Percentiles rank a stretch among this genome's conserved stretches.
Evolutionary conservation across 2,113 vertebrate species (phyloP).

Genomic region (Oceanites oceanicus): DNA sequence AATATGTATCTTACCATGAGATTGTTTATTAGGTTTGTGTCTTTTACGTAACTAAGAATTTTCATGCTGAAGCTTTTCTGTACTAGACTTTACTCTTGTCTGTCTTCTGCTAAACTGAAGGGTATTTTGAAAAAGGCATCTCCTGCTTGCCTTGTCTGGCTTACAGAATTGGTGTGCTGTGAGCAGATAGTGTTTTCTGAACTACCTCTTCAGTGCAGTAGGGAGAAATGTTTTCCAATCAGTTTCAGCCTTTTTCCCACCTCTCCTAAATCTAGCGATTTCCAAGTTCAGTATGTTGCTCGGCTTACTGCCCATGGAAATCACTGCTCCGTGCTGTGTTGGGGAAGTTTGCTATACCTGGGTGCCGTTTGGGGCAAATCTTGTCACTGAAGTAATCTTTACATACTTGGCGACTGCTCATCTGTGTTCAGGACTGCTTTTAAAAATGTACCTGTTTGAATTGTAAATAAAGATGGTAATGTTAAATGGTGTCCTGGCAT

Average conservation of each 20-base stretch:
- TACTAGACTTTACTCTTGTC: not conserved
- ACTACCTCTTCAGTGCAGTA: not conserved
- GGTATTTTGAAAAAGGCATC: not conserved
- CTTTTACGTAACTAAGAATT: not conserved
- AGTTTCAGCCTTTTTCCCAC: not conserved
- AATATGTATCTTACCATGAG: not conserved
- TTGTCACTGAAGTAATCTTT: not conserved
- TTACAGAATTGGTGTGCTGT: not conserved
- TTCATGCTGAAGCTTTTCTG: not conserved
- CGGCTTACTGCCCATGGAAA: not conserved
- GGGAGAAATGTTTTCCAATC: not conserved
- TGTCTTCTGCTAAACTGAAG: not conserved
- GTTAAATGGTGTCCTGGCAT: not conserved
- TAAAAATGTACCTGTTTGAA: not conserved
- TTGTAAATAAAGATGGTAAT: not conserved
- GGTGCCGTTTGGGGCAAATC: not conserved
- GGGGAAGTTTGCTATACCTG: not conserved
- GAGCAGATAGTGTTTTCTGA: not conserved
- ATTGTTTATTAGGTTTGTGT: not conserved
- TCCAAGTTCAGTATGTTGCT: not conserved
- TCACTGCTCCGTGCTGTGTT: not conserved
- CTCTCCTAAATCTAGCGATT: not conserved
- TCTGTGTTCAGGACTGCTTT: not conserved
- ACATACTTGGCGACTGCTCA: not conserved
- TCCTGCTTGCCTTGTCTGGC: not conserved